Evolutionary conservation across 2,797 vertebrate genomes (phyloP), one percentile per base, ranked within the genome.

Genomic region (Acipenser ruthenus): DNA sequence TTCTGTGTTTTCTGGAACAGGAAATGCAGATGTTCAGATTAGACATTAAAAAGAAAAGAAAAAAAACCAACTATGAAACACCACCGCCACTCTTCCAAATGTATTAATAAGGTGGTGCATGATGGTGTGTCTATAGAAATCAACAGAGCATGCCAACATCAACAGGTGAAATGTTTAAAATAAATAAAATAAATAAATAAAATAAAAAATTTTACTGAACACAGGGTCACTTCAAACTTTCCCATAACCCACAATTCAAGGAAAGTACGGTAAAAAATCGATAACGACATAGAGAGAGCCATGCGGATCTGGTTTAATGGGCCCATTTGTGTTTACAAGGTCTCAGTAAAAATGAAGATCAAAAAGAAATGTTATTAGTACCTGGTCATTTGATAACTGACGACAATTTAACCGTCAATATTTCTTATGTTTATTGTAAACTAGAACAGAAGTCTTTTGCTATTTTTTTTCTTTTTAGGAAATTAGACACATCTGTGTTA

Each of bases 331-430:
- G 89, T 87, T 88, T 86, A 83, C 70, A 83, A 80, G 79, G 79
- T 78, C 83, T 83, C 78, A 76, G 68, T 71, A 74, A 81, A 86
- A 85, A 74, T 68, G 80, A 72, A 83, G 85, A 89, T 89, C 86
- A 93, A 92, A 91, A 83, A 81, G 70, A 65, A 78, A 82, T 82
- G 74, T 83, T 80, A 86, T 84, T 89, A 82, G 74, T 83, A 89
- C 87, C 81, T 90, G 76, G 69, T 71, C 75, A 72, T 82, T 78
- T 80, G 78, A 78, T 90, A 84, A 89, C 81, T 89, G 84, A 87
- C 80, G 79, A 78, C 79, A 73, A 81, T 86, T 86, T 81, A 83
- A 74, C 73, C 85, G 77, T 81, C 83, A 82, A 84, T 85, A 84
- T 78, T 87, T 79, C 72, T 77, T 76, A 79, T 10, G 85, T 81